Base-by-base conservation (phyloP, 2,797 vertebrate species). In the Jordanella pulchra region DNA sequence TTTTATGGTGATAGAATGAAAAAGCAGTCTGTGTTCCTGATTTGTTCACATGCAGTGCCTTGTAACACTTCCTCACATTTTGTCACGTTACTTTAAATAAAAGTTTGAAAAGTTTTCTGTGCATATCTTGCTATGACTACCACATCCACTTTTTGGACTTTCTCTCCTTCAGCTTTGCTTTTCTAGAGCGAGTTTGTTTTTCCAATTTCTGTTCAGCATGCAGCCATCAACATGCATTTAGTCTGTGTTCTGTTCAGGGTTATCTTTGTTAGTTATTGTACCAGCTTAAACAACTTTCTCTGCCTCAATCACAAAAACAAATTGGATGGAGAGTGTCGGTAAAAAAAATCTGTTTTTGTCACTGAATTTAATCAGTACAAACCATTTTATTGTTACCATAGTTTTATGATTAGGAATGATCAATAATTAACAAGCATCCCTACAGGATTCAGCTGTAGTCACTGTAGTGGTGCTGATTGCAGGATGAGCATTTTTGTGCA, bases 1-100 rank as follows among this genome's bases (percentile, higher is more conserved):
- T 89, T 39, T 86, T 77, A 89, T 91, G 92, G 91, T 94, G 93
- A 85, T 92, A 91, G 89, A 93, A 89, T 86, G 93, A 77, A 77
- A 71, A 21, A 3, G 21, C 58, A 30, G 72, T 80, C n/a, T 87
- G 56, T 86, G 65, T 83, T 84, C 30, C 86, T 86, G 70, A 75
- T 11, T 79, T 45, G 76, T 70, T 67, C 18, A 15, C 42, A 44
- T 30, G 25, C 54, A 65, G 0, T 55, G 30, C 17, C 42, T 28
- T 3, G 4, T 45, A 47, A 18, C 11, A 35, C 23, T 9, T 3
- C 21, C 14, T 10, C 28, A n/a, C 30, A 10, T 48, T 50, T 21
- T 35, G 17, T 17, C 18, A 47, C 17, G 0, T 28, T 14, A 3
- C 23, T 42, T 63, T 17, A 35, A 60, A 60, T 60, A 58, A 58